Conservation (phyloP, 2,797 vertebrate species). For the Mus spretus region DNA sequence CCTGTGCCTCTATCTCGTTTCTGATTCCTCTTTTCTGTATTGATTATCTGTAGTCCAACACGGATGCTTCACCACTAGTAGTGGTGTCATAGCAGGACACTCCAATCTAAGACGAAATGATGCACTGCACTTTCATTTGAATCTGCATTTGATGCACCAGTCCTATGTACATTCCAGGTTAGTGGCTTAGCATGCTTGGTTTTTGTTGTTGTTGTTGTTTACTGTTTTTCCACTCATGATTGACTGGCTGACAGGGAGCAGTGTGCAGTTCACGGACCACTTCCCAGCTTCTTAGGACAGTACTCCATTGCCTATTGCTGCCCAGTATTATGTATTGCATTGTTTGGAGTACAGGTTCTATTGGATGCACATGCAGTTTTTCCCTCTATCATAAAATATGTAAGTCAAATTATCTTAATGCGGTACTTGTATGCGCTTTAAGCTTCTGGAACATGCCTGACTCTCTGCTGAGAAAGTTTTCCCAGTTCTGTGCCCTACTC, state of each 20-base stretch:
- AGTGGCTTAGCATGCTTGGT: not conserved
- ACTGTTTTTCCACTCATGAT: not conserved
- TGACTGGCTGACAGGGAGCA: fast-evolving
- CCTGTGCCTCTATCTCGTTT: not conserved
- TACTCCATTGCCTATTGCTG: fast-evolving
- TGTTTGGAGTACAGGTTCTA: too few species aligned
- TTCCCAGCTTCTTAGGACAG: not conserved
- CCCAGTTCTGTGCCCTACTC: not conserved
- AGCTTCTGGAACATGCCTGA: slow-evolving; percentile 12
- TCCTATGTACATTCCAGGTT: not conserved
- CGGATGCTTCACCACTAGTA: not conserved
- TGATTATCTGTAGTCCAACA: not conserved
- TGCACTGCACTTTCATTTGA: not conserved
- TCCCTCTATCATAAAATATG: not conserved
- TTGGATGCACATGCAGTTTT: not conserved
- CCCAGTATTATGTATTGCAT: too few species aligned
- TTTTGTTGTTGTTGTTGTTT: not conserved
- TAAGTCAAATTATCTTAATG: not conserved
- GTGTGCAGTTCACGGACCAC: not conserved
- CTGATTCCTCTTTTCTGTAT: not conserved
- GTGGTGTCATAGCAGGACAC: fast-evolving
- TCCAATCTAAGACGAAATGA: not conserved
- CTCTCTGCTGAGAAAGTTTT: not conserved
- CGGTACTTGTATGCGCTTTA: not conserved
- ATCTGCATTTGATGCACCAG: not conserved